Evolutionary conservation across 2,113 vertebrate genomes (phyloP).

Genomic region (Salminus brasiliensis): DNA sequence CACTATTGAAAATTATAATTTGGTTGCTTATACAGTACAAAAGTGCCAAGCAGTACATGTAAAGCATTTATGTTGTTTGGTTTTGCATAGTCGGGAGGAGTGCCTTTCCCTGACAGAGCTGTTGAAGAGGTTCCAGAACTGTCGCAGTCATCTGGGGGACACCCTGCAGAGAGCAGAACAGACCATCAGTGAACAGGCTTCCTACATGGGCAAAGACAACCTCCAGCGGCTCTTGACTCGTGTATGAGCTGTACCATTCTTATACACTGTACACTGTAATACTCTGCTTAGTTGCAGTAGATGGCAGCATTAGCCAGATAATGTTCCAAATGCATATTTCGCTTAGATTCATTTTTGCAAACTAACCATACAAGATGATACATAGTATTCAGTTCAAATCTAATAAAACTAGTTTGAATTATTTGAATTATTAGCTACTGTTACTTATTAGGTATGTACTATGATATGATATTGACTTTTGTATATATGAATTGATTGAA

Average conservation of each 20-base stretch:
- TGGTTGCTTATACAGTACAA: background rate
- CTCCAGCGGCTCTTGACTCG: constrained; percentile 81
- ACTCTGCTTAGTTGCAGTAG: constrained; percentile 18
- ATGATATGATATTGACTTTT: too few relatives aligned
- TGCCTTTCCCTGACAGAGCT: constrained; percentile 81
- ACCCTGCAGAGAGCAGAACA: constrained; percentile 85
- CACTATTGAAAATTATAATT: background rate
- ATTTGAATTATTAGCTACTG: too few relatives aligned
- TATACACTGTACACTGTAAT: background rate
- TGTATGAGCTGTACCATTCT: constrained; percentile 65
- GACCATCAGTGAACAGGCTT: constrained; percentile 78
- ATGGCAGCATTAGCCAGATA: constrained; percentile 36
- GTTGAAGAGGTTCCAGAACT: constrained; percentile 85
- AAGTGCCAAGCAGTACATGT: background rate
- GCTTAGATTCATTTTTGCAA: background rate
- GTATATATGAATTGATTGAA: too few relatives aligned
- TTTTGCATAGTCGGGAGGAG: constrained; percentile 77
- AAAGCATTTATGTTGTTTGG: background rate
- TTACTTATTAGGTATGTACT: too few relatives aligned
- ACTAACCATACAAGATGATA: background rate
- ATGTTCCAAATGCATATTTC: background rate
- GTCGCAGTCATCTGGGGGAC: constrained; percentile 73
- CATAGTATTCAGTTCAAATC: background rate
- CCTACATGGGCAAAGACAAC: constrained; percentile 91
- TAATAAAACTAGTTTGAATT: too few relatives aligned